A percentile compares a stretch with the other conserved stretches of the same genome.
These are phyloP conservation scores for Clarias fuscus DNA, from an alignment of 2,797 vertebrate genomes.

Conservation along the genomic window DNA sequence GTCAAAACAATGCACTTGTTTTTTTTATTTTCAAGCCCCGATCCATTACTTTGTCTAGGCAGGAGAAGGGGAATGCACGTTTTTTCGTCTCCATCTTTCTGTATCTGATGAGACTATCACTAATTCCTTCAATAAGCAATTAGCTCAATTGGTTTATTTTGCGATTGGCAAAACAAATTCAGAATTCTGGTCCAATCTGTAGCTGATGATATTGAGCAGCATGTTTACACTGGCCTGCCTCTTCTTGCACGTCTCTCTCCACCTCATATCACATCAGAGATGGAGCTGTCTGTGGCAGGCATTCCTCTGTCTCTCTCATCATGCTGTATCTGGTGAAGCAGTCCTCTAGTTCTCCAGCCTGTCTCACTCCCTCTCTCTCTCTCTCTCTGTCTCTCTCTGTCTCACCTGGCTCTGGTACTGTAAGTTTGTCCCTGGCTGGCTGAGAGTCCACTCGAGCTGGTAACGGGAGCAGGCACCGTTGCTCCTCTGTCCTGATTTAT, in stretches of 20 bases:
- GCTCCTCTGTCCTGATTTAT: slow-evolving; percentile 60
- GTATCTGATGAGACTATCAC: slow-evolving; percentile 41
- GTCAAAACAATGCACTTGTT: slow-evolving; percentile 68
- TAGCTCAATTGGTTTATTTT: too few species aligned
- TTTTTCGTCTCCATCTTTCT: slow-evolving; percentile 43
- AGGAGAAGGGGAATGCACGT: slow-evolving; percentile 59
- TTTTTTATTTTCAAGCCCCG: slow-evolving; percentile 63
- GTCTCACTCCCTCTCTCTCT: slow-evolving; percentile 19
- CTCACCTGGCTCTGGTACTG: slow-evolving; percentile 28
- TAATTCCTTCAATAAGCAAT: slow-evolving; percentile 39
- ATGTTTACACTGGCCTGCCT: slow-evolving; percentile 24
- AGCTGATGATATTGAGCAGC: slow-evolving; percentile 6
- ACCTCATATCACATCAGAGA: slow-evolving; percentile 18
- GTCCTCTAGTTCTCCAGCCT: slow-evolving; percentile 17
- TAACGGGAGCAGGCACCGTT: slow-evolving; percentile 46
- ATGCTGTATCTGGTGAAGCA: slow-evolving; percentile 42
- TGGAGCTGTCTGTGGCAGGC: background rate
- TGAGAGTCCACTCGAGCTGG: slow-evolving; percentile 35
- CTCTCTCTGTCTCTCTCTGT: slow-evolving; percentile 15
- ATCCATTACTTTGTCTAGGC: slow-evolving; percentile 60
- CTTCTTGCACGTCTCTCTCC: slow-evolving; percentile 25
- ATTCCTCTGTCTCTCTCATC: slow-evolving; percentile 33
- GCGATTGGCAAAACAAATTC: slow-evolving; percentile 41
- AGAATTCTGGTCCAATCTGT: slow-evolving; percentile 31
- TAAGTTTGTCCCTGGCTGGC: slow-evolving; percentile 42